Conservation (phyloP, 2,888 invertebrate genomes). For the Parnassius orleans region DNA sequence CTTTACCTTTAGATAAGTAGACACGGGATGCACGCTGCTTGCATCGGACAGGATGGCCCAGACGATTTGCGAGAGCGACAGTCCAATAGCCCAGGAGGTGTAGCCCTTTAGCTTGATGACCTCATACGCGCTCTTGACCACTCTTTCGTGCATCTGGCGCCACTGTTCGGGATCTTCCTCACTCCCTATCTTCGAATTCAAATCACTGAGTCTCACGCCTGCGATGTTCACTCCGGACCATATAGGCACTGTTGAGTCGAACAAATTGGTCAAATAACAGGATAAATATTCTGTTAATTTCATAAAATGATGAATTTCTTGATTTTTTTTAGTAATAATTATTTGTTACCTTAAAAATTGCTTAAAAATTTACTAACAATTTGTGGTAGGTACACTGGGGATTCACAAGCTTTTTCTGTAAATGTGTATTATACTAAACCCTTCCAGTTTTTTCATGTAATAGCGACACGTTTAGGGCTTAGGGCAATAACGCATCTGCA, state of each 20-base stretch:
- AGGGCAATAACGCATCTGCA: no score
- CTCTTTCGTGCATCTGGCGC: conserved; percentile 87
- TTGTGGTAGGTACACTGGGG: no score
- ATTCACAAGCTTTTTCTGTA: no score
- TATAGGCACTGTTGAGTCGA: conserved; percentile 85
- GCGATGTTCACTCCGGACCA: conserved; percentile 97
- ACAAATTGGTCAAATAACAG: no score
- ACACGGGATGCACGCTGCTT: conserved; percentile 88
- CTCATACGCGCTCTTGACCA: conserved; percentile 92
- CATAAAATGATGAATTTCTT: no score
- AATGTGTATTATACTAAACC: no score
- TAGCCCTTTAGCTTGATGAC: conserved; percentile 94
- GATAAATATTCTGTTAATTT: no score
- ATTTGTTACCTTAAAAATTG: no score
- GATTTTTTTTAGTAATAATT: no score
- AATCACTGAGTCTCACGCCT: conserved; percentile 89
- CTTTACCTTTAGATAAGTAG: conserved; percentile 87
- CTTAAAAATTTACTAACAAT: no score
- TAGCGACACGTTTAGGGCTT: no score
- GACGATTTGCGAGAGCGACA: conserved; percentile 87
- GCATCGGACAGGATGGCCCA: conserved; percentile 87
- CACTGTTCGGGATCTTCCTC: conserved; percentile 89
- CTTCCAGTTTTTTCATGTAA: no score
- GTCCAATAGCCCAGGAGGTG: conserved; percentile 95
- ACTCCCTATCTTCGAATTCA: conserved; percentile 88